phyloP scores from a whole-genome alignment of 2,888 invertebrate species.

The Molanna angustata region DNA sequence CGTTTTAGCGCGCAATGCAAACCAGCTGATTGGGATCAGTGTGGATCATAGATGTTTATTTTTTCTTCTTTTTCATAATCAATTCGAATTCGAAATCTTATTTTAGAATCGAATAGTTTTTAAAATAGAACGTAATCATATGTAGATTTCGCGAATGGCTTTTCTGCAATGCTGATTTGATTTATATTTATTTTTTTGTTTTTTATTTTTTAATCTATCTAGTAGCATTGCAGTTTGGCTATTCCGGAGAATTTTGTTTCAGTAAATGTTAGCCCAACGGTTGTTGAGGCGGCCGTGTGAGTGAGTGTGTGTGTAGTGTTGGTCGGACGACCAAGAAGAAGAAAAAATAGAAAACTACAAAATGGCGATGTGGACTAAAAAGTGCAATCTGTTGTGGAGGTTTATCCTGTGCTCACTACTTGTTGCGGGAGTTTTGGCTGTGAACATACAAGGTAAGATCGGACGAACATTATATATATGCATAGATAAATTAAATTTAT shows the following conservation, averaged over 20 bases:
- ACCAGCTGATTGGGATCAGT: conserved; percentile 6
- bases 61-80: background rate
- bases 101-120: no score
- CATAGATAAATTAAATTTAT: background rate
- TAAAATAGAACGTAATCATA: no score
- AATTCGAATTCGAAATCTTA: background rate
- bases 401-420: conserved; percentile 52
- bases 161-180: conserved; percentile 6
- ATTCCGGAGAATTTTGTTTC: conserved; percentile 35
- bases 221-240: conserved; percentile 19
- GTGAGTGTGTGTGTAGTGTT: conserved; percentile 47
- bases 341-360: conserved; percentile 21
- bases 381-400: conserved; percentile 54
- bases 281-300: conserved; percentile 52
- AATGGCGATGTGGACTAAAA: conserved; percentile 50
- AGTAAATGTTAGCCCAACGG: conserved; percentile 46
- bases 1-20: conserved; percentile 8
- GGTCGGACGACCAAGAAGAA: conserved; percentile 39
- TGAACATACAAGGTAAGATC: conserved; percentile 51
- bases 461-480: background rate
- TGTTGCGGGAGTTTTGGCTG: conserved; percentile 46
- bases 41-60: background rate
- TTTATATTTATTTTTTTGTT: background rate
- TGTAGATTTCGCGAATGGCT: background rate
- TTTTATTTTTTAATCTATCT: background rate